phyloP scores from a whole-genome alignment of 2,113 vertebrate genomes.

The Caranx ignobilis region DNA sequence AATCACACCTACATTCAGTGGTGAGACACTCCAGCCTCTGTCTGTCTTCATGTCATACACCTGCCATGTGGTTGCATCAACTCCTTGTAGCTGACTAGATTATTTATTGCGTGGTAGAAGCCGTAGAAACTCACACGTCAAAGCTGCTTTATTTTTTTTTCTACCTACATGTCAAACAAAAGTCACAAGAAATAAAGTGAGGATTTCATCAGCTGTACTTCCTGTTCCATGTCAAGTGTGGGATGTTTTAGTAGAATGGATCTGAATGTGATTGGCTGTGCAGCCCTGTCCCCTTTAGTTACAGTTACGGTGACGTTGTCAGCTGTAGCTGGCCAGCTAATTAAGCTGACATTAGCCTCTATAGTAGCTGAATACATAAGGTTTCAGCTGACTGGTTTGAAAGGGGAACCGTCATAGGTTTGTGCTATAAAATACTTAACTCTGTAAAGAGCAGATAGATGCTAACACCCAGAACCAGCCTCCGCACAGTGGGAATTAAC shows the following conservation, averaged over 20 bases:
- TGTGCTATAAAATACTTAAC: neutral
- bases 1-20: slow-evolving; percentile 99
- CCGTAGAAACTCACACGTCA: neutral
- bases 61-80: neutral
- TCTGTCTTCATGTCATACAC: neutral
- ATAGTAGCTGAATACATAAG: too few relatives aligned
- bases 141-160: neutral
- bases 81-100: neutral
- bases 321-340: too few relatives aligned
- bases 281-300: too few relatives aligned
- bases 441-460: too few relatives aligned
- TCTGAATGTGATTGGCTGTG: neutral
- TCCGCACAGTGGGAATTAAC: too few relatives aligned
- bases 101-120: neutral
- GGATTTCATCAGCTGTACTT: neutral
- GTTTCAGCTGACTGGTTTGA: neutral
- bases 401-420: neutral
- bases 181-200: neutral
- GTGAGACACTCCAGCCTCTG: slow-evolving; percentile 80
- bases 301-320: too few relatives aligned
- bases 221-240: neutral
- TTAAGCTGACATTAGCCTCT: too few relatives aligned
- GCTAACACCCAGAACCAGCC: too few relatives aligned
- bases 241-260: neutral
- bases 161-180: neutral